Conservation (phyloP, 2,888 invertebrate species). For the Archips xylosteana region DNA sequence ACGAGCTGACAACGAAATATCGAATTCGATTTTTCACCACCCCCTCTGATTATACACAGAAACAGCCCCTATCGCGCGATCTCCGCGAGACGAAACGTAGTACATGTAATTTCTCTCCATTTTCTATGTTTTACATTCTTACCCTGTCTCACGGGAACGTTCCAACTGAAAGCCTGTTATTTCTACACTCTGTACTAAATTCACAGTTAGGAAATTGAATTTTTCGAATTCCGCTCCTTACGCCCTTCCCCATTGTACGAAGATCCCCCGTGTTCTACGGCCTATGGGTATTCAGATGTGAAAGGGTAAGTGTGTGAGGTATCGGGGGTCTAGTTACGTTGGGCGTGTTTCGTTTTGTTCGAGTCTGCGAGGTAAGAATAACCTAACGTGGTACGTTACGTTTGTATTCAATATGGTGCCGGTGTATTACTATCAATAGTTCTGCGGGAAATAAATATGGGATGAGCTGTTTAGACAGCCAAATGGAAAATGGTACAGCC, state of each 20-base stretch:
- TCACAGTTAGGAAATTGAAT: conserved; percentile 81
- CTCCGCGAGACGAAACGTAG: conserved; percentile 33
- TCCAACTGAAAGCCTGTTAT: conserved; percentile 70
- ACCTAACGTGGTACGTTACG: conserved; percentile 20
- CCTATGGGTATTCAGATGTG: conserved; percentile 45
- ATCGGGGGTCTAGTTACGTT: conserved; percentile 53
- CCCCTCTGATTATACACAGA: conserved; percentile 42
- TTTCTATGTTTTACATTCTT: conserved; percentile 72
- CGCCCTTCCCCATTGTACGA: conserved; percentile 51
- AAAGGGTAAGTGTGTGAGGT: conserved; percentile 51
- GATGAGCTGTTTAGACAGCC: conserved; percentile 3
- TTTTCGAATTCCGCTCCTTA: conserved; percentile 77
- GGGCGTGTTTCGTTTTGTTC: conserved; percentile 62
- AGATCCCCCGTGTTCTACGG: conserved; percentile 53
- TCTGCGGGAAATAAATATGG: conserved; percentile 4
- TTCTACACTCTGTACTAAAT: conserved; percentile 77
- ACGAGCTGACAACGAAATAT: conserved; percentile 40
- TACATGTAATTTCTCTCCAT: conserved; percentile 67
- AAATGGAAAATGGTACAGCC: neutral
- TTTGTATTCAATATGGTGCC: conserved; percentile 15
- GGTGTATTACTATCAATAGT: conserved; percentile 4
- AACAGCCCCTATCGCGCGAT: conserved; percentile 39
- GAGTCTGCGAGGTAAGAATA: conserved; percentile 52
- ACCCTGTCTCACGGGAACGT: conserved; percentile 62
- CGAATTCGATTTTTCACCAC: conserved; percentile 39